Conservation (phyloP, 1,140 invertebrate genomes). For the Lanistes nyassanus region DNA sequence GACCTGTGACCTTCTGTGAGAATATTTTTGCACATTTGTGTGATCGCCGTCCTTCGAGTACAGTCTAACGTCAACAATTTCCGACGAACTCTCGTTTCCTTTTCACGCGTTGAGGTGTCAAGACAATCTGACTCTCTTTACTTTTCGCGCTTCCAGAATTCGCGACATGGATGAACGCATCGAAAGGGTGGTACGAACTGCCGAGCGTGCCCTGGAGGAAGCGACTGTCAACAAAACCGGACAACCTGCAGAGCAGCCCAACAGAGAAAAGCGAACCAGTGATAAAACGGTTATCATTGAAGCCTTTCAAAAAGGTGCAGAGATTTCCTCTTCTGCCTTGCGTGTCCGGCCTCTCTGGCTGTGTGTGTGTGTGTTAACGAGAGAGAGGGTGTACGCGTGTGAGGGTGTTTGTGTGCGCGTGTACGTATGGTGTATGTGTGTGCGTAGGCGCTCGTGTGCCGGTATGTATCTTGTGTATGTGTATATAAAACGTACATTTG, state of each 20-base stretch:
- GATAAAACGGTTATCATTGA: constrained; percentile 10
- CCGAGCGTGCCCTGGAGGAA: constrained; percentile 5
- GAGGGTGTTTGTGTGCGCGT: background rate
- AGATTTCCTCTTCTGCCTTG: background rate
- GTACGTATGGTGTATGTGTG: too few relatives aligned
- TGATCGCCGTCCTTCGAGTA: background rate
- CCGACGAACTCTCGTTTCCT: background rate
- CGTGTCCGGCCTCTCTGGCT: background rate
- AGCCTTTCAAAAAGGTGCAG: constrained; percentile 22
- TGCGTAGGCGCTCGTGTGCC: too few relatives aligned
- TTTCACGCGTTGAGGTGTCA: background rate
- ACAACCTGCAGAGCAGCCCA: background rate
- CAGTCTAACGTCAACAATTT: background rate
- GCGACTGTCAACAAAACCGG: constrained; percentile 2
- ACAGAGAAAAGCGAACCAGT: background rate
- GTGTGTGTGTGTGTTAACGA: background rate
- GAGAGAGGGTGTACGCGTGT: background rate
- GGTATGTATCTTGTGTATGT: background rate
- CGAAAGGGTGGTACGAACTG: background rate
- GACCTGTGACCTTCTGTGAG: too few relatives aligned
- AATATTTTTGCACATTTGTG: background rate
- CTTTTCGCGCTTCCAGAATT: background rate
- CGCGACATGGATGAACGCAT: background rate
- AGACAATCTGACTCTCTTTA: background rate
- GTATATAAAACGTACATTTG: background rate